Percentiles rank a stretch among this genome's conserved stretches.
phyloP scores from a whole-genome alignment of 2,888 invertebrate species.

The Papilio elwesi region DNA sequence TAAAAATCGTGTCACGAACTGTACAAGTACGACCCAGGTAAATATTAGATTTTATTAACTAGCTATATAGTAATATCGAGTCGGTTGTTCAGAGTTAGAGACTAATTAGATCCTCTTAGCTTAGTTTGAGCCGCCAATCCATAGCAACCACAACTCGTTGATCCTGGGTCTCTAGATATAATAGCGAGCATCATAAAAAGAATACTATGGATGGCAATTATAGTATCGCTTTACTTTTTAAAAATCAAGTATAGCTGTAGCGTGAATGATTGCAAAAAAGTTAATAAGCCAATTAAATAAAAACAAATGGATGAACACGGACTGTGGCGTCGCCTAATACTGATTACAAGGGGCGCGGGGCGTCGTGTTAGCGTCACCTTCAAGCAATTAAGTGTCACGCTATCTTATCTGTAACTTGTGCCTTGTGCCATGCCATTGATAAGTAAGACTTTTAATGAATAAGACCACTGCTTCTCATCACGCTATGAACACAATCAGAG shows the following conservation, averaged over 20 bases:
- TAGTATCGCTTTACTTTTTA: neutral
- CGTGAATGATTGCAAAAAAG: constrained; percentile 15
- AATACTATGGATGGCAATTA: neutral
- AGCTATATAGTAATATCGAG: too few species aligned
- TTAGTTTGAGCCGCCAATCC: too few species aligned
- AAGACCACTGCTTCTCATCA: constrained; percentile 50
- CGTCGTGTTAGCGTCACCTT: constrained; percentile 66
- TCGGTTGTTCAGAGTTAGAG: too few species aligned
- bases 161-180: too few species aligned
- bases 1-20: too few species aligned
- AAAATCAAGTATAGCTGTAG: neutral
- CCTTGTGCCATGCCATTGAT: constrained; percentile 64
- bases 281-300: constrained; percentile 10
- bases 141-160: too few species aligned
- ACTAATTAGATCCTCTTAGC: too few species aligned
- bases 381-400: constrained; percentile 61
- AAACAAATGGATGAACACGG: constrained; percentile 6
- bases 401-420: constrained; percentile 71
- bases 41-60: too few species aligned
- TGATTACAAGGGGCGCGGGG: constrained; percentile 43
- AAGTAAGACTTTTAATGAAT: constrained; percentile 63
- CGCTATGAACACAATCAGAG: constrained; percentile 42
- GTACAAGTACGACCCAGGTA: too few species aligned
- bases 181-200: too few species aligned
- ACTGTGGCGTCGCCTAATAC: constrained; percentile 2